A percentile compares a stretch with the other conserved stretches of the same genome.
These are phyloP conservation scores for Gymnorhina tibicen DNA, from an alignment of 2,113 vertebrate species.

Conservation along the genomic window DNA sequence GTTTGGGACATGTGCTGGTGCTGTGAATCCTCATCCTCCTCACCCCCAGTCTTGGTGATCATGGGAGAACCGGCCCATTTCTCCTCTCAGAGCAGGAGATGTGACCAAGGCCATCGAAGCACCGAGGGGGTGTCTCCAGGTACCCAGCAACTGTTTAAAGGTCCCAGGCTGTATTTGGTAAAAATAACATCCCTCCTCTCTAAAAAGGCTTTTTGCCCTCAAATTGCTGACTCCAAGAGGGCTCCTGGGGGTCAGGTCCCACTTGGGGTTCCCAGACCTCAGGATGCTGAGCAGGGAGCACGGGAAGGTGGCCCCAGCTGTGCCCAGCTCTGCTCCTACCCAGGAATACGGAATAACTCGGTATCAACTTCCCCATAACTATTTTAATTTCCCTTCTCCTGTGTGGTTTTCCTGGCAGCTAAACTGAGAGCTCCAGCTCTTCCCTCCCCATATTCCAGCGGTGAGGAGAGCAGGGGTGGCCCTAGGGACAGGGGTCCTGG, in stretches of 20 bases:
- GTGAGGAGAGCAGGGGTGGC: not conserved
- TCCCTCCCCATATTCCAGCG: not conserved
- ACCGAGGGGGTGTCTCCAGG: accelerated
- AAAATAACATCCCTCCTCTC: not conserved
- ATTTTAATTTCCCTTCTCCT: not conserved
- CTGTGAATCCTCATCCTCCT: not conserved
- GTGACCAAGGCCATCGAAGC: not conserved
- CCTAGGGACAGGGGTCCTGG: not conserved
- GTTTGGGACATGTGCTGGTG: not conserved
- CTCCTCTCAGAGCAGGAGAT: not conserved
- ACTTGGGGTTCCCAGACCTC: accelerated
- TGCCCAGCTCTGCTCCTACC: not conserved
- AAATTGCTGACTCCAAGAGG: not conserved
- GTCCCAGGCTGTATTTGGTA: not conserved
- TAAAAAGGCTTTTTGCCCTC: not conserved
- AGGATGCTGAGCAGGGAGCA: not conserved
- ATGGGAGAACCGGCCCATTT: accelerated
- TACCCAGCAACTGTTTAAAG: not conserved
- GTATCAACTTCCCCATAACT: not conserved
- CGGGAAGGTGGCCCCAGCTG: not conserved
- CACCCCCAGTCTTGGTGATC: not conserved
- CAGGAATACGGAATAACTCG: not conserved
- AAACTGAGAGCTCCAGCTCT: not conserved
- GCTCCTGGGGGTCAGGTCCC: not conserved
- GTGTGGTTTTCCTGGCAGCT: constrained; percentile 11